Evolutionary conservation across 2,888 invertebrate species (phyloP), one percentile per base, ranked within the genome.

Genomic region (Syritta pipiens): DNA sequence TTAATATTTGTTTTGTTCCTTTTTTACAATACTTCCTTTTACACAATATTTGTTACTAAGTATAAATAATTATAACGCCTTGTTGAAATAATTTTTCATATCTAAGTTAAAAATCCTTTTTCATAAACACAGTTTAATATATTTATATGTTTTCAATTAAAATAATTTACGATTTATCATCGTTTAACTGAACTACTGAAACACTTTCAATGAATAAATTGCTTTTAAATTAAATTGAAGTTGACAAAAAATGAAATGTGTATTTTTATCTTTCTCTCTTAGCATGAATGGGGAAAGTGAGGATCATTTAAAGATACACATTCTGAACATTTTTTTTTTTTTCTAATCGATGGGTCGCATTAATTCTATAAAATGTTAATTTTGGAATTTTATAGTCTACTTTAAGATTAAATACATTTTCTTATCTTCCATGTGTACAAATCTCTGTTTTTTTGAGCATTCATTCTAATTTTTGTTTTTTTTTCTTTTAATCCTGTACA

Each of bases 341-440:
- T 10, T 20, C 20, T 59, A 59, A 28, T 59, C 59, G 59, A 32
- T 59, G 59, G 59, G 59, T 44, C 24, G 32, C 46, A 30, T 12
- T 32, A 20, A 59, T 20, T 44, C 51, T 19, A 30, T 9, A 51
- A 30, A 32, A 49, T 12, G 6, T 49, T 19, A 6, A 14, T 22
- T 22, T 20, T 44, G 10, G 12, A 4, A 12, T 5, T 20, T 35
- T 19, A 19, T 19, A 32, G 5, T 20, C 32, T 51, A 32, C 5
- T 7, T 19, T 30, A 30, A 12, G 32, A 55, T 26, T 55, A 55
- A 35, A n/a, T 26, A 12, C 14, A 26, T 7, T 28, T 40, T 3
- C 10, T 14, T 17, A 40, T 1, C 37, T 40, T 37, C 17, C 4
- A 22, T 26, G 12, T 32, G 28, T 7, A 51, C 17, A 19, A 26